These are phyloP conservation scores for Lamellibrachia columna DNA, from an alignment of 2,888 invertebrate genomes.

Conservation along the genomic window DNA sequence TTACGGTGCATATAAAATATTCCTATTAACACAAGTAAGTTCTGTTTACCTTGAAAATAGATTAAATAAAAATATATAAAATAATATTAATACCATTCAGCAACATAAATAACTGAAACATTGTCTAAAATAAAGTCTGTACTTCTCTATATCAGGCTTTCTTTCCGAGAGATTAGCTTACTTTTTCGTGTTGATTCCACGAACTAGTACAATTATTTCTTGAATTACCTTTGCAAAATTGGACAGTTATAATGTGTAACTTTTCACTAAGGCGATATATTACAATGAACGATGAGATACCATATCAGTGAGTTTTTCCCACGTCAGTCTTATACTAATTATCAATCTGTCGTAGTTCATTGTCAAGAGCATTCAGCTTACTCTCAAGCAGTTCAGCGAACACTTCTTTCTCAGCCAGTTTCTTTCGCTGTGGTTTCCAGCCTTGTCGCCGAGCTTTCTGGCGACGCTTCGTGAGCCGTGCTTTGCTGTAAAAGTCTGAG, in stretches of 20 bases:
- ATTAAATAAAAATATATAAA: not conserved
- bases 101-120: not conserved
- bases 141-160: not conserved
- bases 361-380: not conserved
- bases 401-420: not conserved
- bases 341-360: not conserved
- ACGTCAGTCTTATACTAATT: not conserved
- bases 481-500: not conserved
- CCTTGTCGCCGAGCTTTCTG: not conserved
- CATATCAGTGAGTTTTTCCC: not conserved
- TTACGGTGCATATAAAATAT: not conserved
- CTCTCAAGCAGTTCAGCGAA: not conserved
- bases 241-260: not conserved
- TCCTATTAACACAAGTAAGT: not conserved
- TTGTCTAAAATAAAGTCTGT: not conserved
- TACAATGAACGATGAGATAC: not conserved
- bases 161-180: not conserved
- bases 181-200: not conserved
- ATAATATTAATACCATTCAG: not conserved
- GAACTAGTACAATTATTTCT: not conserved
- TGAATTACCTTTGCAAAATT: not conserved
- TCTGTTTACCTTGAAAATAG: not conserved
- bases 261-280: not conserved
- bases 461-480: not conserved
- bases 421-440: not conserved